Percentiles rank a stretch among this genome's conserved stretches.
Conservation (phyloP, 2,888 invertebrate genomes). For the Rhimphoctona megacephalus region DNA sequence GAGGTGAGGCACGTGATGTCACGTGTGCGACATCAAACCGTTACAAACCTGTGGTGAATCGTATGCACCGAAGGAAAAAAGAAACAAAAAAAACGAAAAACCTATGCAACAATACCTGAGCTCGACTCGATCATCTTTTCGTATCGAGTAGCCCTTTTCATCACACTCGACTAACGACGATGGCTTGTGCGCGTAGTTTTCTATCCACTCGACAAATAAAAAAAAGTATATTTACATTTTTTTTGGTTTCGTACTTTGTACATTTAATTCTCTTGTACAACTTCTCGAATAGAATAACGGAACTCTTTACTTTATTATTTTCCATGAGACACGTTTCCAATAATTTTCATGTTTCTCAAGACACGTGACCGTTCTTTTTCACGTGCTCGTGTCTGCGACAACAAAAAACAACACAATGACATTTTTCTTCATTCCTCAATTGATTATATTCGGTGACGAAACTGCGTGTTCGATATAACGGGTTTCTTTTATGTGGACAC, state of each 20-base stretch:
- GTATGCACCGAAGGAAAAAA: constrained; percentile 68
- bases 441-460: constrained; percentile 31
- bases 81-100: neutral
- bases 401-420: neutral
- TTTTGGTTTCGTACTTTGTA: neutral
- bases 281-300: constrained; percentile 14
- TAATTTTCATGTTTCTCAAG: constrained; percentile 5
- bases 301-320: constrained; percentile 14
- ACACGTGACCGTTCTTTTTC: constrained; percentile 35
- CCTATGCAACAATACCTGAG: constrained; percentile 12
- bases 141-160: constrained; percentile 73
- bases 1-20: constrained; percentile 76
- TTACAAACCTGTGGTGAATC: constrained; percentile 70
- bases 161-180: constrained; percentile 68
- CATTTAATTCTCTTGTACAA: neutral
- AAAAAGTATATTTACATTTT: constrained; percentile 18
- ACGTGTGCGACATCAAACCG: constrained; percentile 75
- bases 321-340: constrained; percentile 21
- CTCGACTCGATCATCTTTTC: constrained; percentile 71
- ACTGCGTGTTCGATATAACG: constrained; percentile 22
- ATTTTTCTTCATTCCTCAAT: constrained; percentile 16
- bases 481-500: constrained; percentile 1
- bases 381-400: constrained; percentile 4
- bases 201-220: constrained; percentile 8
- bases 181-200: constrained; percentile 50